phyloP scores from a whole-genome alignment of 2,888 invertebrate genomes.

The Epirrhoe tristata region DNA sequence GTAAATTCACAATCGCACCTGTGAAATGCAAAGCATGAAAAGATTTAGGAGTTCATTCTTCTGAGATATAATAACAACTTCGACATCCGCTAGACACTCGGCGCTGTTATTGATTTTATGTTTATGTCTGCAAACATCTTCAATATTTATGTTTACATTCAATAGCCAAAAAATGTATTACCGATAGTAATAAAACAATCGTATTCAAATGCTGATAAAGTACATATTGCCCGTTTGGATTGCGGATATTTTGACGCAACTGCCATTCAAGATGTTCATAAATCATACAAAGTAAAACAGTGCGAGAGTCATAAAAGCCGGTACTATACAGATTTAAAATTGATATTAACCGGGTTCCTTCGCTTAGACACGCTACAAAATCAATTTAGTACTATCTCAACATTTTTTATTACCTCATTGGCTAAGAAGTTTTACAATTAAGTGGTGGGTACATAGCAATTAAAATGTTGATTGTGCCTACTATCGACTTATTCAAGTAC shows the following conservation, averaged over 20 bases:
- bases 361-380: conserved; percentile 10
- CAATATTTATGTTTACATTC: conserved; percentile 19
- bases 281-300: conserved; percentile 50
- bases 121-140: conserved; percentile 14
- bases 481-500: conserved; percentile 21
- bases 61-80: background rate
- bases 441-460: conserved; percentile 2
- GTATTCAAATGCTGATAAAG: conserved; percentile 40
- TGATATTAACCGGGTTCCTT: conserved; percentile 19
- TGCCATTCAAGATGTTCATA: conserved; percentile 55
- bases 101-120: conserved; percentile 7
- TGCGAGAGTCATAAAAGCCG: conserved; percentile 41
- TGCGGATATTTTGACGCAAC: conserved; percentile 55
- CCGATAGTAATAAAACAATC: conserved; percentile 47
- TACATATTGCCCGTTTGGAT: conserved; percentile 49
- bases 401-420: conserved; percentile 1
- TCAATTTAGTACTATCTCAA: conserved; percentile 10
- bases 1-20: background rate
- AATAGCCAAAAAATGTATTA: conserved; percentile 26
- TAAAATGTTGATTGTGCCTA: conserved; percentile 18
- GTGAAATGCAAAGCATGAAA: background rate
- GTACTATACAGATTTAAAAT: conserved; percentile 30
- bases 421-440: conserved; percentile 10
- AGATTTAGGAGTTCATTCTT: background rate
- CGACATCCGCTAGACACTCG: background rate